Percentiles rank a stretch among this genome's conserved stretches.
These are phyloP conservation scores for Pedionomus torquatus DNA, from an alignment of 2,113 vertebrate genomes.

Conservation along the genomic window DNA sequence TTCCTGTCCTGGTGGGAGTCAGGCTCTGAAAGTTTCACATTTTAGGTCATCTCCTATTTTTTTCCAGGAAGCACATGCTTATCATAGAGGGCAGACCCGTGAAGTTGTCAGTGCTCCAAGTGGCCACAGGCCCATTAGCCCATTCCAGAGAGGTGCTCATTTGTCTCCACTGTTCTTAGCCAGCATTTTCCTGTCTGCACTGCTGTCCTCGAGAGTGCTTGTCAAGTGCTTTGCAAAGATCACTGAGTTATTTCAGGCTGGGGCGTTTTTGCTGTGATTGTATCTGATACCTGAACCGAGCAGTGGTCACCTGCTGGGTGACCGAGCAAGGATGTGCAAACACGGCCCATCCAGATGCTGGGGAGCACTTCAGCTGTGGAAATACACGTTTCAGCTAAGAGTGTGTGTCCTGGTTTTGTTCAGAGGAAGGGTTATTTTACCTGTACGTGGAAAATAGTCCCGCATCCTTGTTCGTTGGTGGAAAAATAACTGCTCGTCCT, in stretches of 20 bases:
- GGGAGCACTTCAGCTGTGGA: not conserved
- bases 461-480: not conserved
- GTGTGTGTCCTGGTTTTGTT: not conserved
- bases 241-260: not conserved
- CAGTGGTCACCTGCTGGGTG: not conserved
- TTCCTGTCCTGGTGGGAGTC: not conserved
- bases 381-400: not conserved
- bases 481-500: not conserved
- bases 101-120: not conserved
- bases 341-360: not conserved
- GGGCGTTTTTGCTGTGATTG: not conserved
- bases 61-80: not conserved
- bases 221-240: not conserved
- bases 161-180: not conserved
- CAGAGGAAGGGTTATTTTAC: not conserved
- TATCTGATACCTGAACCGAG: not conserved
- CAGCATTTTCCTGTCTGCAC: not conserved
- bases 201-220: not conserved
- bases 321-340: not conserved
- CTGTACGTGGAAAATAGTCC: not conserved
- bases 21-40: not conserved
- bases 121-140: not conserved
- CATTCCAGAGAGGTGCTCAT: not conserved
- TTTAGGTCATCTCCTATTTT: not conserved
- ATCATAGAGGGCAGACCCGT: not conserved